Evolutionary conservation across 2,113 vertebrate species (phyloP).

Genomic region (Sardina pilchardus): DNA sequence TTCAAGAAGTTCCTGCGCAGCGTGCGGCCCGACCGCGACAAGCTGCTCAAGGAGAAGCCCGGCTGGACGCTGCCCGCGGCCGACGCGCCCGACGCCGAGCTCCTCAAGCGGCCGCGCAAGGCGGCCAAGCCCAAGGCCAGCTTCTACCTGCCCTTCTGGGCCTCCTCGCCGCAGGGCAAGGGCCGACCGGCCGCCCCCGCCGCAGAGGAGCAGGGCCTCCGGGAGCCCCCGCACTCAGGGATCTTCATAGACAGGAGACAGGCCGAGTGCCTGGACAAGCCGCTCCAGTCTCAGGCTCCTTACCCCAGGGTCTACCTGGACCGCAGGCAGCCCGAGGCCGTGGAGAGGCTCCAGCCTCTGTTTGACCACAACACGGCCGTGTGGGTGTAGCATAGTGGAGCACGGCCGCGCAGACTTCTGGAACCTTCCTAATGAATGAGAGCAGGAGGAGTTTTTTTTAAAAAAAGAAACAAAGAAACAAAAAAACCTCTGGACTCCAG

Average conservation of each 20-base stretch:
- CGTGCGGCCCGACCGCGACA: slow-evolving; percentile 87
- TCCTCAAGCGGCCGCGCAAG: slow-evolving; percentile 86
- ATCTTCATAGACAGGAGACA: slow-evolving; percentile 64
- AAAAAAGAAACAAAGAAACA: no score
- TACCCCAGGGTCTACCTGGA: slow-evolving; percentile 15
- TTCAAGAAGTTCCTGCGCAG: slow-evolving; percentile 93
- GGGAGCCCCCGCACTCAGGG: slow-evolving; percentile 59
- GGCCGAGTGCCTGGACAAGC: slow-evolving; percentile 47
- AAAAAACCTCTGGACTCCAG: no score
- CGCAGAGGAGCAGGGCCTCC: slow-evolving; percentile 50
- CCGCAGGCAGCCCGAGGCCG: not conserved
- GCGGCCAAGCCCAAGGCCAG: slow-evolving; percentile 59
- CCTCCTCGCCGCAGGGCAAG: slow-evolving; percentile 72
- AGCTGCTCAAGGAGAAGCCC: slow-evolving; percentile 89
- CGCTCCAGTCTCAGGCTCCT: not conserved
- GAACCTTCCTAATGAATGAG: slow-evolving; percentile 21
- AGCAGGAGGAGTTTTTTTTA: not conserved
- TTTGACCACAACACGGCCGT: slow-evolving; percentile 96
- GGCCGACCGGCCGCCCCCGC: slow-evolving; percentile 61
- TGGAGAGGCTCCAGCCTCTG: slow-evolving; percentile 69
- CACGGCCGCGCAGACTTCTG: not conserved
- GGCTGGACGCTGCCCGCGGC: slow-evolving; percentile 82
- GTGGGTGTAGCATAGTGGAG: slow-evolving; percentile 81
- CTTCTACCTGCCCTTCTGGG: slow-evolving; percentile 81
- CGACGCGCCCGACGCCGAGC: slow-evolving; percentile 64